These are phyloP conservation scores for Chrysomallon squamiferum DNA, from an alignment of 1,140 invertebrate genomes.

Conservation along the genomic window DNA sequence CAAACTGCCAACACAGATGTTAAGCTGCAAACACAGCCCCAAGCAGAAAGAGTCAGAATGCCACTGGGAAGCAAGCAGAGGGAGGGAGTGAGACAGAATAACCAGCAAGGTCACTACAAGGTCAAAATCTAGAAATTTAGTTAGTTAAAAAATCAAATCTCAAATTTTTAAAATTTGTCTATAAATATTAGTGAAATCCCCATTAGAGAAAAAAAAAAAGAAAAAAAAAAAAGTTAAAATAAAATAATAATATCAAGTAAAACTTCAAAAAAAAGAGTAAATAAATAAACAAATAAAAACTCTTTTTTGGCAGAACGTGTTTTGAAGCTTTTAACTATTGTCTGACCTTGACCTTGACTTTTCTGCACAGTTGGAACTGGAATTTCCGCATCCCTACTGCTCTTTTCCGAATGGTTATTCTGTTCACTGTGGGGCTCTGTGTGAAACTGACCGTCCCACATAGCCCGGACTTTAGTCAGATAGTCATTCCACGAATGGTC, in stretches of 20 bases:
- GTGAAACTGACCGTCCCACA: slow-evolving; percentile 54
- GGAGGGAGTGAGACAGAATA: slow-evolving; percentile 5
- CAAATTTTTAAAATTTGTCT: too few relatives aligned
- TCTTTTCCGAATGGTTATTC: slow-evolving; percentile 8
- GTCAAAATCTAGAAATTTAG: neutral
- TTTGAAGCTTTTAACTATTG: neutral
- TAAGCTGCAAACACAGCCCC: slow-evolving; percentile 1
- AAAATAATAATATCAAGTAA: too few relatives aligned
- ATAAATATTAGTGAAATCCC: too few relatives aligned
- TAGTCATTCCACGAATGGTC: slow-evolving; percentile 49
- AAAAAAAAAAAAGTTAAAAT: too few relatives aligned
- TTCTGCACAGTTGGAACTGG: slow-evolving; percentile 8
- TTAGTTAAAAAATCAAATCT: too few relatives aligned
- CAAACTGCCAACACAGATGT: neutral
- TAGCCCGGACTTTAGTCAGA: slow-evolving; percentile 48
- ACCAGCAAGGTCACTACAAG: neutral
- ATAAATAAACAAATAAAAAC: too few relatives aligned
- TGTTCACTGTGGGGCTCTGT: slow-evolving; percentile 7
- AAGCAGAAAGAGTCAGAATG: slow-evolving; percentile 5
- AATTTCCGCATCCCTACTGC: slow-evolving; percentile 19
- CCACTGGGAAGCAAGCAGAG: slow-evolving; percentile 11
- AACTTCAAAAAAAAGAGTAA: too few relatives aligned
- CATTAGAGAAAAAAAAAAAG: too few relatives aligned
- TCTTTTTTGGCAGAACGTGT: too few relatives aligned
- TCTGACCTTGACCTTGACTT: slow-evolving; percentile 22